phyloP scores from a whole-genome alignment of 1,140 invertebrate species.

The Berghia stephanieae region DNA sequence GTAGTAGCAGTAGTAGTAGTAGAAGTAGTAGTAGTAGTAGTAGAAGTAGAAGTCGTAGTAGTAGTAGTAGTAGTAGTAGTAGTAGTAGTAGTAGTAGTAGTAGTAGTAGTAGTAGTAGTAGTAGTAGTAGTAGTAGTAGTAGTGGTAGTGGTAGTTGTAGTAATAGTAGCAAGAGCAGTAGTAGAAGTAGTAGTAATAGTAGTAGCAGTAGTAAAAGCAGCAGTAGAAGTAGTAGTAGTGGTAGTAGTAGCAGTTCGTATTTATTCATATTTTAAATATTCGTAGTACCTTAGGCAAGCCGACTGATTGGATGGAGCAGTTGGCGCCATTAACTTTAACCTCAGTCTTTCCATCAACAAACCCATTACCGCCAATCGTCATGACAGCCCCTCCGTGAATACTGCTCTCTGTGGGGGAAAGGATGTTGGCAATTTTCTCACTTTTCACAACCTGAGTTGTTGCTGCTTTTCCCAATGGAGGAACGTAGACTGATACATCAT shows the following conservation, averaged over 20 bases:
- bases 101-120: too few relatives aligned
- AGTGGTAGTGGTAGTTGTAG: too few relatives aligned
- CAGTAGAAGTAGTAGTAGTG: too few relatives aligned
- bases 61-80: too few relatives aligned
- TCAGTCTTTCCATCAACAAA: constrained; percentile 35
- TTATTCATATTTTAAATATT: neutral
- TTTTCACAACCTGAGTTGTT: constrained; percentile 5
- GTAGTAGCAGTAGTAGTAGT: too few relatives aligned
- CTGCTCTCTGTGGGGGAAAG: constrained; percentile 41
- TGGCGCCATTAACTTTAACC: constrained; percentile 40
- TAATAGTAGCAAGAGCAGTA: too few relatives aligned
- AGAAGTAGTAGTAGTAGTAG: too few relatives aligned
- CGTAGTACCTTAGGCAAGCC: neutral
- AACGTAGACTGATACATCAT: constrained; percentile 18
- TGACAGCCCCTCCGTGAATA: constrained; percentile 34
- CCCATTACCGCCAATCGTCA: constrained; percentile 42
- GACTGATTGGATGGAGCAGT: neutral
- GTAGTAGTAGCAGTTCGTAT: neutral
- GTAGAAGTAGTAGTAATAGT: too few relatives aligned
- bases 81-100: too few relatives aligned
- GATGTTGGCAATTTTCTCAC: constrained; percentile 13
- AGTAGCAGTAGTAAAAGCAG: too few relatives aligned
- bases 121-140: too few relatives aligned
- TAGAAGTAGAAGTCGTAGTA: too few relatives aligned
- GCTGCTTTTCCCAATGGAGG: constrained; percentile 18